phyloP scores from a whole-genome alignment of 2,113 vertebrate species.

The Oncorhynchus clarkii region DNA sequence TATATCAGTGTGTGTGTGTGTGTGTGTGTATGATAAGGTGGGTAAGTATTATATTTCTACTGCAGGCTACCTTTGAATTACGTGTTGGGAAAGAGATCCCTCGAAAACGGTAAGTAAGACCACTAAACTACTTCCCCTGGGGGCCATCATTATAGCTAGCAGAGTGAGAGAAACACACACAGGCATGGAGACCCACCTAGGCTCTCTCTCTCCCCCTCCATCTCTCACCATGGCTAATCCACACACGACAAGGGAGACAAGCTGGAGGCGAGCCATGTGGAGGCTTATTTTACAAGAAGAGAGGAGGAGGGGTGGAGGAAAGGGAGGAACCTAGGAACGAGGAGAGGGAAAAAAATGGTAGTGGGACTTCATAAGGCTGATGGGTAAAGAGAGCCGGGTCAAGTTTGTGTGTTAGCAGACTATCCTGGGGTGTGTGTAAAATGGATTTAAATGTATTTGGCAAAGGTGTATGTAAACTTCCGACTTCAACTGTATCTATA shows the following conservation, averaged over 20 bases:
- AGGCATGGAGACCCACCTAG: background rate
- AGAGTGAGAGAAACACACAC: background rate
- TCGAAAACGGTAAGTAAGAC: constrained; percentile 45
- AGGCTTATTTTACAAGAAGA: constrained; percentile 26
- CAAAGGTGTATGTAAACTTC: too few relatives aligned
- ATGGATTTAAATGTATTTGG: too few relatives aligned
- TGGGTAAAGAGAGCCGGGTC: background rate
- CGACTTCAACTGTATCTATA: too few relatives aligned
- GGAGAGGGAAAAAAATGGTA: constrained; percentile 12
- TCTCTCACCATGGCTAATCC: background rate
- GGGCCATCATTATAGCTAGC: constrained; percentile 29
- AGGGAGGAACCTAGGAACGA: background rate
- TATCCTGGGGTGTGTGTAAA: too few relatives aligned
- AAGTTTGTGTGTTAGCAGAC: background rate
- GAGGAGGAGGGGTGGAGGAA: background rate
- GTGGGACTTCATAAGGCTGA: constrained; percentile 12
- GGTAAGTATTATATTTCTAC: constrained; percentile 24
- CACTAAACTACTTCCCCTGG: constrained; percentile 34
- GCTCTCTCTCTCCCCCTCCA: too few relatives aligned
- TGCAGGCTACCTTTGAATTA: constrained; percentile 33
- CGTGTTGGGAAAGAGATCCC: constrained; percentile 8
- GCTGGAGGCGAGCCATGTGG: constrained; percentile 9
- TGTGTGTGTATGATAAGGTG: background rate
- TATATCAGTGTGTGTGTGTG: background rate
- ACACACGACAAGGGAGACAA: constrained; percentile 1